Percentiles rank a stretch among this genome's conserved stretches.
These are phyloP conservation scores for Ctenopoma multispine DNA, from an alignment of 2,797 vertebrate genomes.

Conservation along the genomic window DNA sequence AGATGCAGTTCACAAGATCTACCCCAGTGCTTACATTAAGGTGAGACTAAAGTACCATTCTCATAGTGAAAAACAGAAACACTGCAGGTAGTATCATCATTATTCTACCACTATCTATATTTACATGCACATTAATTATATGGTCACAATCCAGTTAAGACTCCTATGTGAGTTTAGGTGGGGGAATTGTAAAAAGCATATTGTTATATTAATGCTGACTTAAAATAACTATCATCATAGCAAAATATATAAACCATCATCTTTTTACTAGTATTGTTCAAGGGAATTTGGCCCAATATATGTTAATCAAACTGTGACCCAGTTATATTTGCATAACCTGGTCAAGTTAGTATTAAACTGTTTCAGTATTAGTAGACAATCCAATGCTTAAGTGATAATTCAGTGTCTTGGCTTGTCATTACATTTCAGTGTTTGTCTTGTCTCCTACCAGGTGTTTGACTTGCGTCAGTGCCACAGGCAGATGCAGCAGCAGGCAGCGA, in stretches of 20 bases:
- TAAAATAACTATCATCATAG: not conserved
- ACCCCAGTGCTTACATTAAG: constrained; percentile 98
- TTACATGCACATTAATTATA: not conserved
- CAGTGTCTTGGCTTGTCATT: not conserved
- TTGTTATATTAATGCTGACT: not conserved
- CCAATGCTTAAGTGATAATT: not conserved
- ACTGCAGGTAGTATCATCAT: not conserved
- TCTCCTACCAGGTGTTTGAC: constrained; percentile 91
- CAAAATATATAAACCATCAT: too few relatives aligned
- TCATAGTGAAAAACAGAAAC: not conserved
- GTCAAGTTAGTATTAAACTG: not conserved
- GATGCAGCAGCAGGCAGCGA: constrained; percentile 98
- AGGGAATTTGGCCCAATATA: not conserved
- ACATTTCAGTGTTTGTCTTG: constrained; percentile 7
- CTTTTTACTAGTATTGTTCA: not conserved
- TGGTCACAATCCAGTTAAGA: not conserved
- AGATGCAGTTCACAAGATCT: constrained; percentile 97
- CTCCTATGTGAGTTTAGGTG: too few relatives aligned
- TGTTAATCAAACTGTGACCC: not conserved
- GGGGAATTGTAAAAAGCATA: not conserved
- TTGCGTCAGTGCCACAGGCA: constrained; percentile 96
- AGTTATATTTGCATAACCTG: too few relatives aligned
- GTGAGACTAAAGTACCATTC: constrained; percentile 68
- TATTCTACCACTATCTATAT: not conserved
- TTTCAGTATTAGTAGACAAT: not conserved